Percentiles rank a stretch among this genome's conserved stretches.
Evolutionary conservation across 2,113 vertebrate species (phyloP).

Genomic region (Mohoua ochrocephala): DNA sequence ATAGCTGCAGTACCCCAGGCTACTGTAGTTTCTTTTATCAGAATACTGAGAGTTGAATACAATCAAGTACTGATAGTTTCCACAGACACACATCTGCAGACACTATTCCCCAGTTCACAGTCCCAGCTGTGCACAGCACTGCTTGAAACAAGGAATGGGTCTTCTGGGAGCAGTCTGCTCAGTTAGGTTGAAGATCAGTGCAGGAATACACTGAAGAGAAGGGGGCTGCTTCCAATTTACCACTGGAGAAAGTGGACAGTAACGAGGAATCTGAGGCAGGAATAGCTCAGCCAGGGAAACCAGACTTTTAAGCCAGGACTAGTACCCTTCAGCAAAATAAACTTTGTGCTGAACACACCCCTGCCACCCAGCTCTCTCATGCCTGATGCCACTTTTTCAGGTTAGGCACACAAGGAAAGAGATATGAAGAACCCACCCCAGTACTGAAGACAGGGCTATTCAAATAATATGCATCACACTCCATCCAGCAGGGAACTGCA

Average conservation of each 20-base stretch:
- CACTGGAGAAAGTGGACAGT: not conserved
- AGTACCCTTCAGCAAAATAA: not conserved
- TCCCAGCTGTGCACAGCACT: not conserved
- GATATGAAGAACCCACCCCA: not conserved
- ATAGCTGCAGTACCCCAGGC: not conserved
- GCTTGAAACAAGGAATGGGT: not conserved
- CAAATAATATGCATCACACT: not conserved
- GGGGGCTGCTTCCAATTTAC: not conserved
- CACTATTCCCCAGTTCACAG: not conserved
- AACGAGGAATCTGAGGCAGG: not conserved
- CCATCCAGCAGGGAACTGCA: not conserved
- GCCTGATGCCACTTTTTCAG: not conserved
- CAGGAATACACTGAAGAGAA: not conserved
- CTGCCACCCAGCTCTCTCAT: not conserved
- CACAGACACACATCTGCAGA: not conserved
- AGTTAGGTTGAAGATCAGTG: not conserved
- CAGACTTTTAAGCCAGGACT: not conserved
- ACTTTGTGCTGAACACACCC: not conserved
- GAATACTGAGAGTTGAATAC: not conserved
- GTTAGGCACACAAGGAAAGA: not conserved
- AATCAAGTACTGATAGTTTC: not conserved
- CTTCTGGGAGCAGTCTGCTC: not conserved
- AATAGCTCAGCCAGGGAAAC: not conserved
- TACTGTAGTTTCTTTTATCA: not conserved
- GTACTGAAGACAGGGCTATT: not conserved